Conservation (phyloP, 2,888 invertebrate genomes). For the Spodoptera exigua region DNA sequence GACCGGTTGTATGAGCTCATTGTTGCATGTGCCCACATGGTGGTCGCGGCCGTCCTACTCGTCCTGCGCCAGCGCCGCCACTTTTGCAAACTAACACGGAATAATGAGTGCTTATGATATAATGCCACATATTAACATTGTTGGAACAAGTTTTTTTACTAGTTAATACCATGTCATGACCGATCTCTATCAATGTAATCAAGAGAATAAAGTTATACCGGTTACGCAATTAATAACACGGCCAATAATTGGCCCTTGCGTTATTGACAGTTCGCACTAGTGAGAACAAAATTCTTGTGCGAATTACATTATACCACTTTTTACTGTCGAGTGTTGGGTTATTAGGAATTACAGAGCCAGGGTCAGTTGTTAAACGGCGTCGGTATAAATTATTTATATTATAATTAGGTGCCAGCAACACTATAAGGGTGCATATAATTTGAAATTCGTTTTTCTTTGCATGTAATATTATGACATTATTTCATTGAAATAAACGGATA, state of each 20-base stretch:
- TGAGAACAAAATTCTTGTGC: constrained; percentile 59
- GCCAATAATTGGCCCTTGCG: constrained; percentile 24
- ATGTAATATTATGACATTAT: constrained; percentile 79
- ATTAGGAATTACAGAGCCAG: constrained; percentile 80
- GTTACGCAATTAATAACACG: constrained; percentile 20
- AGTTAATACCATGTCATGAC: constrained; percentile 14
- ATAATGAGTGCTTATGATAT: constrained; percentile 21
- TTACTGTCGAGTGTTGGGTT: constrained; percentile 69
- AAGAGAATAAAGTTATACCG: constrained; percentile 7
- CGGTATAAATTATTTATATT: constrained; percentile 82
- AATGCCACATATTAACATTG: constrained; percentile 18
- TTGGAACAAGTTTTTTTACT: constrained; percentile 20
- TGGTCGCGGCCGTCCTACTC: constrained; percentile 23
- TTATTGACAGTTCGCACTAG: constrained; percentile 29
- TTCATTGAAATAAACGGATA: constrained; percentile 68
- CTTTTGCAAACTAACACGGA: constrained; percentile 18
- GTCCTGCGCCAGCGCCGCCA: constrained; percentile 46
- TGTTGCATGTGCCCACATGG: constrained; percentile 82
- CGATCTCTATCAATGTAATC: constrained; percentile 4
- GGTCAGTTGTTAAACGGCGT: constrained; percentile 82
- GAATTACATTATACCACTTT: constrained; percentile 66
- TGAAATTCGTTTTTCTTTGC: constrained; percentile 73
- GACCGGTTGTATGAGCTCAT: constrained; percentile 86
- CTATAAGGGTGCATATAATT: constrained; percentile 84
- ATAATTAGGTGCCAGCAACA: constrained; percentile 83